A percentile compares a stretch with the other conserved stretches of the same genome.
phyloP scores from a whole-genome alignment of 2,888 invertebrate species.

The Apodemia zela region DNA sequence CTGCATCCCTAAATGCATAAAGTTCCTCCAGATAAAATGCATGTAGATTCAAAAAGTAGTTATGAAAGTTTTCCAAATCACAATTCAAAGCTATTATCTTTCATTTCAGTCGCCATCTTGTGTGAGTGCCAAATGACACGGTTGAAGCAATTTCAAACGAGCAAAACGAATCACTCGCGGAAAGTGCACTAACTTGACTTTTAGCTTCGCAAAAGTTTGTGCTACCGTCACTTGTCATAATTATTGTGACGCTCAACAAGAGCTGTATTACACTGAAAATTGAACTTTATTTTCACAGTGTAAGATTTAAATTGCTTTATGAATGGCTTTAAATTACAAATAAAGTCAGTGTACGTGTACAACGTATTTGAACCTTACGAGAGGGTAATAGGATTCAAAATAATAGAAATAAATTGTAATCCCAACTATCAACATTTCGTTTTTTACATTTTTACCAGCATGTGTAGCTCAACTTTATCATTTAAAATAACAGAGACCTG shows the following conservation, averaged over 20 bases:
- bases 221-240: slow-evolving; percentile 35
- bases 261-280: background rate
- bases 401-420: slow-evolving; percentile 2
- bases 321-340: background rate
- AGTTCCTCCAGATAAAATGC: slow-evolving; percentile 3
- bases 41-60: slow-evolving; percentile 11
- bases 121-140: slow-evolving; percentile 23
- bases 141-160: slow-evolving; percentile 17
- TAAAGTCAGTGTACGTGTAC: background rate
- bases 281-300: background rate
- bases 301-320: background rate
- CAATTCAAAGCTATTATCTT: slow-evolving; percentile 21
- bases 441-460: background rate
- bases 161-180: slow-evolving; percentile 23
- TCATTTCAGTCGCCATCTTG: slow-evolving; percentile 21
- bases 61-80: slow-evolving; percentile 18
- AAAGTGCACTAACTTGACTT: slow-evolving; percentile 28
- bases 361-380: slow-evolving; percentile 2
- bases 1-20: background rate
- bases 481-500: background rate
- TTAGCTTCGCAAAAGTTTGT: slow-evolving; percentile 24
- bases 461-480: background rate
- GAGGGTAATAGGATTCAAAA: background rate
- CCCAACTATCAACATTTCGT: background rate
- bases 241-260: slow-evolving; percentile 29